Evolutionary conservation across 23 tunicate genomes (phyloP), one percentile per base, ranked within the genome.

Genomic region (Trididemnum miniatum): DNA sequence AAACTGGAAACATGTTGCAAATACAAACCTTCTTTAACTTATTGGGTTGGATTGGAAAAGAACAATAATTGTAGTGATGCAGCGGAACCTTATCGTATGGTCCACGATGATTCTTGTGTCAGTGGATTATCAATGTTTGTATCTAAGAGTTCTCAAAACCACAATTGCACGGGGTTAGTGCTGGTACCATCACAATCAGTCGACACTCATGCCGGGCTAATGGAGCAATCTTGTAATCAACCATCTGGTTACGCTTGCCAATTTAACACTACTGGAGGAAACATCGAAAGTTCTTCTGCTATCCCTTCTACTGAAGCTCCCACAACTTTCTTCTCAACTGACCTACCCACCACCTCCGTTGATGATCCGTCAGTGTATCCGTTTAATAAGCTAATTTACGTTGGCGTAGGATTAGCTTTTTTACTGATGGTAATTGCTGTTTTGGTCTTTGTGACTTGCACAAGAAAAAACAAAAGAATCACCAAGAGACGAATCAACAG

Each of bases 131-230:
- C 67, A 20, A 62, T n/a, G 26, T 12, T 26, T 5, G 67, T 62
- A 3, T 62, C 67, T 26, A 62, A 5, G 15, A 22, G 3, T 3
- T 5, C 26, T 3, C 67, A 62, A 62, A 24, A 62, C 26, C 26
- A 18, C 5, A 62, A 5, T 62, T 62, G 67, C 67, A n/a, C 29
- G 15, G 67, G 28, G 3, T 62, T 62, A 24, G 67, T 24, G 26
- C 67, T 62, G 28, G n/a, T 62, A 12, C 67, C 67, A 20, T 18
- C 67, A 3, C 26, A 62, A 5, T 12, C 67, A 22, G 3, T 4
- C 67, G 67, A 62, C 67, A 62, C 67, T n/a, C 67, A 62, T 62
- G 28, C 67, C n/a, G 67, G 67, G 26, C 5, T 62, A 26, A 24
- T 18, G 5, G 67, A 62, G 29, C 28, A 62, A n/a, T 4, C 26